Base-by-base conservation (phyloP, 2,113 vertebrate species). In the Ondatra zibethicus region DNA sequence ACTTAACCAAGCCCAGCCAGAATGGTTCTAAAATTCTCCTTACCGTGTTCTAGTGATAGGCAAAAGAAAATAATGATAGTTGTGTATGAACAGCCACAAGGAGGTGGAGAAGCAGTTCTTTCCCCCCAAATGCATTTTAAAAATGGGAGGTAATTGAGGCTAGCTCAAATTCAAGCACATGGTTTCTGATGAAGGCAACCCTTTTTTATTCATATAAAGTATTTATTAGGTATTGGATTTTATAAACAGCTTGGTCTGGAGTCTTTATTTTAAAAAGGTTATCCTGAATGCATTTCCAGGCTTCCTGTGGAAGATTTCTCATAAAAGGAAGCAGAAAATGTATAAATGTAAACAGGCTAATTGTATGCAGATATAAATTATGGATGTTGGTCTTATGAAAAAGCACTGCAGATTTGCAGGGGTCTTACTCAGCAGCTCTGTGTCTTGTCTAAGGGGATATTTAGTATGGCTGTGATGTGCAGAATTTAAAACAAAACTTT, bases 301-400 rank as follows among this genome's bases (percentile, higher is more conserved):
- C 97, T 98, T 99, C 98, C 98, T 98, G 98, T 98, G 97, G 98
- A 99, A 98, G 98, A 98, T 98, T 98, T 98, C 98, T 98, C 98
- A 99, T 99, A 98, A 99, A 99, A 98, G 97, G 97, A 98, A 98
- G 98, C 96, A 98, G 98, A 98, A 98, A 98, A 98, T 98, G 98
- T 98, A 98, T 98, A 98, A 99, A 98, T 99, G 98, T 99, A 99
- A 99, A 99, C 98, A 99, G 98, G 98, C 98, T 99, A 99, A 99
- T 99, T 99, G 98, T 99, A 99, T 99, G 98, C 99, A 99, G 98
- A 98, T 98, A 99, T 99, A 99, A 99, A 99, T 99, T 99, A 99
- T 99, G 98, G 98, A 99, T 99, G 98, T 97, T 98, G 98, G 97
- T 97, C 98, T 99, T 98, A 98, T 98, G 98, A 99, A 98, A 99